phyloP scores from a whole-genome alignment of 2,888 invertebrate species.

The Caenorhabditis sp. region DNA sequence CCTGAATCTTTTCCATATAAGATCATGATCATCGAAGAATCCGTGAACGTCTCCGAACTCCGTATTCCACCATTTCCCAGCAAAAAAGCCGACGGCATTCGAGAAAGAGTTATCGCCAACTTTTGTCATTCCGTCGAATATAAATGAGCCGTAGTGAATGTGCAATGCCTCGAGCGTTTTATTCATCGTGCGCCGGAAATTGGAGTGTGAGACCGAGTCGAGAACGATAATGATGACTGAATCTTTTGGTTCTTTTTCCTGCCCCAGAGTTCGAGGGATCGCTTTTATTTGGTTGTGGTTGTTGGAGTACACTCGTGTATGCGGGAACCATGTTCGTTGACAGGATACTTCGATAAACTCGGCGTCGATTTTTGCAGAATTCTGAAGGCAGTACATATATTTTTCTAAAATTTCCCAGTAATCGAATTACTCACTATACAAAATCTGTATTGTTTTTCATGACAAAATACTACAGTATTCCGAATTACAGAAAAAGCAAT shows the following conservation, averaged over 20 bases:
- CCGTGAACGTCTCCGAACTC: slow-evolving; percentile 70
- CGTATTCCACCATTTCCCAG: slow-evolving; percentile 71
- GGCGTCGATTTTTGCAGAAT: slow-evolving; percentile 57
- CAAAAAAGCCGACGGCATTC: slow-evolving; percentile 83
- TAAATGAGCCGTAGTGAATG: slow-evolving; percentile 58
- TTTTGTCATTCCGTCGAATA: slow-evolving; percentile 84
- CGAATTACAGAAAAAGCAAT: neutral
- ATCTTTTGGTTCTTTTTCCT: slow-evolving; percentile 1
- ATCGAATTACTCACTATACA: neutral
- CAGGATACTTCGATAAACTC: slow-evolving; percentile 79
- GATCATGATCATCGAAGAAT: slow-evolving; percentile 83
- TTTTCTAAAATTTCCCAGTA: neutral
- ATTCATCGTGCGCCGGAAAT: slow-evolving; percentile 78
- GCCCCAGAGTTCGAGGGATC: neutral
- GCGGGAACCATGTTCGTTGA: slow-evolving; percentile 62
- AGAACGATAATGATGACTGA: slow-evolving; percentile 84
- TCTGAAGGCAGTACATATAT: slow-evolving; percentile 54
- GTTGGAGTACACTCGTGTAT: slow-evolving; percentile 74
- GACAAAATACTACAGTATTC: neutral
- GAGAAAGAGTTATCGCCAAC: slow-evolving; percentile 84
- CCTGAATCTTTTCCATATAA: slow-evolving; percentile 84
- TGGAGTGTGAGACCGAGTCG: slow-evolving; percentile 84
- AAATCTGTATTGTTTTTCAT: neutral
- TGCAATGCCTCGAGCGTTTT: slow-evolving; percentile 62
- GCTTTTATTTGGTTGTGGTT: slow-evolving; percentile 74